Evolutionary conservation across 2,888 invertebrate genomes (phyloP).

Genomic region (Neocrepidodera transversa): DNA sequence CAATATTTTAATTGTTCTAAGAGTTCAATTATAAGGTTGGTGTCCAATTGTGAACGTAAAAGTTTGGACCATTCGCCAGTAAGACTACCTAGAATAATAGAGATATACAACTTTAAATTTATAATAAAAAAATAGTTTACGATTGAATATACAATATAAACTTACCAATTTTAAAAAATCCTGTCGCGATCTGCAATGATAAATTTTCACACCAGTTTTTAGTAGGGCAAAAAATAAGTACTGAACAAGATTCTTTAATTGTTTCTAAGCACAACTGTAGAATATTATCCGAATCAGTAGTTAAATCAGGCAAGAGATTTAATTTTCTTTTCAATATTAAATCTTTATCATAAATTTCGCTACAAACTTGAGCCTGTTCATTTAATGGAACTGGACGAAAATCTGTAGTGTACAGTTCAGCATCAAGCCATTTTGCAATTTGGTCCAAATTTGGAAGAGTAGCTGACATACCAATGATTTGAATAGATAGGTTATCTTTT

Average conservation of each 20-base stretch:
- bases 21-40: conserved; percentile 70
- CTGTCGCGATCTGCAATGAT: conserved; percentile 77
- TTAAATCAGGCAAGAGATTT: conserved; percentile 56
- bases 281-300: conserved; percentile 80
- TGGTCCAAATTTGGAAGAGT: conserved; percentile 89
- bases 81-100: conserved; percentile 55
- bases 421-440: conserved; percentile 87
- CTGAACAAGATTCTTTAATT: conserved; percentile 80
- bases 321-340: conserved; percentile 64
- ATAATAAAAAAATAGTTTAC: too few relatives aligned
- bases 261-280: conserved; percentile 89
- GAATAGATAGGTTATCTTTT: conserved; percentile 71
- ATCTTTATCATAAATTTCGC: conserved; percentile 68
- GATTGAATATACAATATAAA: too few relatives aligned
- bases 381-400: conserved; percentile 90
- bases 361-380: conserved; percentile 78
- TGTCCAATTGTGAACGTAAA: conserved; percentile 69
- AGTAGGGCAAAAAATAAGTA: conserved; percentile 94
- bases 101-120: too few relatives aligned
- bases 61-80: conserved; percentile 59
- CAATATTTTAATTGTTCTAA: conserved; percentile 83
- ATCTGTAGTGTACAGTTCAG: conserved; percentile 84
- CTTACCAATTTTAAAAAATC: conserved; percentile 72
- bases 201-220: conserved; percentile 95
- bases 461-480: conserved; percentile 97